Evolutionary conservation across 2,888 invertebrate genomes (phyloP), one percentile per base, ranked within the genome.

Genomic region (Eristalinus aeneus): DNA sequence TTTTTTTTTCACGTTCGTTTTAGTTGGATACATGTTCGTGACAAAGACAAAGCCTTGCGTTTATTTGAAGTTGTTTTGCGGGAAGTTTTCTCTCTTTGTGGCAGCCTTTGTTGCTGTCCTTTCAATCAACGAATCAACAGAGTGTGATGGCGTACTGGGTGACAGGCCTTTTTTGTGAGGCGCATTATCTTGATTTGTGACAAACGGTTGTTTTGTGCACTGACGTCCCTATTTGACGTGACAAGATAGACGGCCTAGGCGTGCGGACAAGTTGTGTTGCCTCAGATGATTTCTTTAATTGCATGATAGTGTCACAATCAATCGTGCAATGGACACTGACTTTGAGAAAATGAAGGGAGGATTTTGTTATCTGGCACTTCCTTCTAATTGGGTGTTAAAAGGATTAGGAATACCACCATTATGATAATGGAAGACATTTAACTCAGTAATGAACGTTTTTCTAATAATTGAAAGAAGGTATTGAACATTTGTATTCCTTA

Each of bases 1-100:
- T 83, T 77, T 63, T 32, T 63, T 46, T 46, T 82, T 60, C 75
- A 34, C 31, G 53, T 79, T 69, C 61, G 53, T 58, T 82, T 67
- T 23, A 72, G 76, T 63, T 73, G 60, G 46, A 65, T 69, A 74
- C 60, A 31, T 74, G 64, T 83, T 78, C 67, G 77, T 83, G 77
- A 83, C 58, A 46, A 74, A 34, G 73, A 78, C 83, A 83, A 78
- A 73, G 83, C 53, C 65, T 46, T 73, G 68, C 58, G 60, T 73
- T 83, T 74, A 64, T 83, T 77, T 73, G 61, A 69, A 69, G 23
- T 73, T 68, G n/a, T 56, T 75, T 75, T 54, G 20, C 8, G 34
- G 16, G 36, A 67, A 39, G 60, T 23, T 65, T 34, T 67, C n/a
- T 64, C 12, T 74, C 34, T 16, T 53, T 54, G 69, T 16, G 10